phyloP scores from a whole-genome alignment of 1,140 invertebrate species.

The Polyergus mexicanus region DNA sequence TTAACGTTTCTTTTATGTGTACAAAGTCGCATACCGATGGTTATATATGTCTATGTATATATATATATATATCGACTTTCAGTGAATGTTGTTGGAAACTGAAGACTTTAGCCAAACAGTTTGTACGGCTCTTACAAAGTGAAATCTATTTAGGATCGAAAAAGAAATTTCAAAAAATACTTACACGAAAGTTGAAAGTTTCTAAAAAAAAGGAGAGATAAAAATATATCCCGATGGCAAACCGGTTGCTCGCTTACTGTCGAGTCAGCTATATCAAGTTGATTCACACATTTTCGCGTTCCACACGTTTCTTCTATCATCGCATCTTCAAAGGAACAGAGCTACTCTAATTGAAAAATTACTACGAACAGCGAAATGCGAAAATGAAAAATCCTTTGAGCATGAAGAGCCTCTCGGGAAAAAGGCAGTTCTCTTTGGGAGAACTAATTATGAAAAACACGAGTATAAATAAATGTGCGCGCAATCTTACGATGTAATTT shows the following conservation, averaged over 20 bases:
- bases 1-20: neutral
- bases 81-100: neutral
- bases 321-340: neutral
- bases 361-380: neutral
- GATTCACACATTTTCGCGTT: conserved; percentile 20
- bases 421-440: too few species aligned
- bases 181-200: conserved; percentile 37
- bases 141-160: conserved; percentile 21
- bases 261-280: neutral
- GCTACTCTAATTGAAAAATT: conserved; percentile 12
- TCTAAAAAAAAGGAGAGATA: conserved; percentile 3
- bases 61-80: neutral
- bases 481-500: neutral
- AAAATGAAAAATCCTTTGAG: conserved; percentile 7
- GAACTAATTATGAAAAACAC: neutral
- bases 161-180: conserved; percentile 48
- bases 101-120: neutral
- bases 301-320: conserved; percentile 16
- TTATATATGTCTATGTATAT: too few species aligned
- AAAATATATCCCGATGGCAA: conserved; percentile 18
- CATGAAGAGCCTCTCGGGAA: neutral
- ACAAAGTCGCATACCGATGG: neutral
- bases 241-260: conserved; percentile 42
- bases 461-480: neutral
- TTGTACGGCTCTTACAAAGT: conserved; percentile 1